phyloP scores from a whole-genome alignment of 2,113 vertebrate genomes.

The Catharus minimus region DNA sequence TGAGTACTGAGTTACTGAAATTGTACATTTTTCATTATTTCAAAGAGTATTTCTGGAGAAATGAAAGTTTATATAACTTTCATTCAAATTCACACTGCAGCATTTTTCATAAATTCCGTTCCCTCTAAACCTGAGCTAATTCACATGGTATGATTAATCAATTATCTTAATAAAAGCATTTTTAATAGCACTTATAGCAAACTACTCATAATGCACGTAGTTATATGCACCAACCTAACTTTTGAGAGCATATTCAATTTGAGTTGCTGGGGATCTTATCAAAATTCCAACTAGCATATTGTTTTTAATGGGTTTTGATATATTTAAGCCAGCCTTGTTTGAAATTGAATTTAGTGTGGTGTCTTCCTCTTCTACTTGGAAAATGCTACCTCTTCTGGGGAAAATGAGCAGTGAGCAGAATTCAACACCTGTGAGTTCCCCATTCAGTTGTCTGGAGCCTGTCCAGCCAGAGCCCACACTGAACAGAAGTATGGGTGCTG shows the following conservation, averaged over 20 bases:
- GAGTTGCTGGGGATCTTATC: background rate
- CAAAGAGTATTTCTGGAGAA: background rate
- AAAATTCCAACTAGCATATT: background rate
- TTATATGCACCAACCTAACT: background rate
- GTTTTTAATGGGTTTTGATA: background rate
- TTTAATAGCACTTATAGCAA: background rate
- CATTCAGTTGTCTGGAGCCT: accelerated
- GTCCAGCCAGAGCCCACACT: accelerated
- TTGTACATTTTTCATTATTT: background rate
- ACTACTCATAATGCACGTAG: background rate
- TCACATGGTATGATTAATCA: background rate
- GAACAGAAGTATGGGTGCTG: background rate
- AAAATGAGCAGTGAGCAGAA: background rate
- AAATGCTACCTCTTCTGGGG: background rate
- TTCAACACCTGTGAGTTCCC: background rate
- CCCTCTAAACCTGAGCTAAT: background rate
- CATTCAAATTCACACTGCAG: background rate
- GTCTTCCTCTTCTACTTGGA: background rate
- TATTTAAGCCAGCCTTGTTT: background rate
- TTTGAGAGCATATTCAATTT: background rate
- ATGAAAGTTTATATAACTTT: background rate
- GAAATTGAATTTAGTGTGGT: background rate
- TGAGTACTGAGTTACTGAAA: background rate
- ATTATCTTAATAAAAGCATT: background rate
- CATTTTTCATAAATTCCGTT: background rate